Percentiles rank a stretch among this genome's conserved stretches.
These are phyloP conservation scores for Leptinotarsa peninsularis DNA, from an alignment of 2,888 invertebrate species.

Conservation along the genomic window DNA sequence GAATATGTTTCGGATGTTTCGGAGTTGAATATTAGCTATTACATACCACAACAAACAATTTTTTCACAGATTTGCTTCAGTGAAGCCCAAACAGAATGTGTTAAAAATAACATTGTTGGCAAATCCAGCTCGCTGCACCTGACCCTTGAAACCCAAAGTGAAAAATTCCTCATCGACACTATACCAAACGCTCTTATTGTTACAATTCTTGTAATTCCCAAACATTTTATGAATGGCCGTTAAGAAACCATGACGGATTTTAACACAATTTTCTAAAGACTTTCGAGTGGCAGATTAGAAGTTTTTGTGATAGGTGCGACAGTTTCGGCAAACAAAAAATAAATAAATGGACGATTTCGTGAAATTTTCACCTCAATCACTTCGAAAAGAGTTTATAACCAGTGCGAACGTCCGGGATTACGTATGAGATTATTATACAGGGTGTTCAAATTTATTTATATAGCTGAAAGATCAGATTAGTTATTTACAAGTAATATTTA, in stretches of 20 bases:
- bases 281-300: slow-evolving; percentile 42
- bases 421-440: background rate
- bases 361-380: slow-evolving; percentile 29
- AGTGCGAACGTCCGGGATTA: background rate
- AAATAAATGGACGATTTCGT: slow-evolving; percentile 13
- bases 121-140: slow-evolving; percentile 21
- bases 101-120: slow-evolving; percentile 16
- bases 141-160: slow-evolving; percentile 20
- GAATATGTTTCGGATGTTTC: background rate
- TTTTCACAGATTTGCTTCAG: background rate
- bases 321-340: slow-evolving; percentile 24
- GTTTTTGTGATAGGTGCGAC: slow-evolving; percentile 28
- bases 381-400: slow-evolving; percentile 23
- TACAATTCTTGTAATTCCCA: slow-evolving; percentile 28
- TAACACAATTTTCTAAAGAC: slow-evolving; percentile 34
- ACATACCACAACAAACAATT: slow-evolving; percentile 1
- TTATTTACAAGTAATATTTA: too few species aligned
- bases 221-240: slow-evolving; percentile 35
- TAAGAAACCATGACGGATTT: slow-evolving; percentile 46
- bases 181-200: slow-evolving; percentile 19
- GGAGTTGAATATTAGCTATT: background rate
- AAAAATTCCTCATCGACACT: slow-evolving; percentile 25
- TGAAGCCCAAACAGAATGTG: slow-evolving; percentile 3
- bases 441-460: background rate
- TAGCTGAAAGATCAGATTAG: too few species aligned